phyloP scores from a whole-genome alignment of 2,888 invertebrate species.

The Brachynemurus nebulosus region DNA sequence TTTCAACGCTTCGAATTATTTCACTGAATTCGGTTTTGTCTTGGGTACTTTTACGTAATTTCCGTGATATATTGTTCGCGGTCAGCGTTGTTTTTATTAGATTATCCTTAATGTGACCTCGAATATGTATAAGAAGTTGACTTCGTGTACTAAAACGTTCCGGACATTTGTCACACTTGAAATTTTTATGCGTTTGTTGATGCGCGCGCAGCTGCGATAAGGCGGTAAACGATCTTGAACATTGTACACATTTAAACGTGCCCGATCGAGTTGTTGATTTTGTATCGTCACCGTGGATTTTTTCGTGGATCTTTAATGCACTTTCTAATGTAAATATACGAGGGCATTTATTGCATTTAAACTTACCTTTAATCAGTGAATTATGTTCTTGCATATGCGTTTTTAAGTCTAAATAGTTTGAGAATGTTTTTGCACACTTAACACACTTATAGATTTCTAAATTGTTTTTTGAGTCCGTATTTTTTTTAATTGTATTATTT shows the following conservation, averaged over 20 bases:
- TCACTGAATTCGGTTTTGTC: slow-evolving; percentile 6
- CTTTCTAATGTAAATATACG: slow-evolving; percentile 23
- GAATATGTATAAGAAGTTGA: neutral
- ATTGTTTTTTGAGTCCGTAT: slow-evolving; percentile 7
- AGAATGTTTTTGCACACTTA: slow-evolving; percentile 28
- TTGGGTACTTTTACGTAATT: slow-evolving; percentile 5
- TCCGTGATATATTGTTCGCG: too few species aligned
- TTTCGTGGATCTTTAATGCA: slow-evolving; percentile 21
- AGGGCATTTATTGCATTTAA: slow-evolving; percentile 25
- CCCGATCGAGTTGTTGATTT: too few species aligned
- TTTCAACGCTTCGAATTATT: slow-evolving; percentile 3
- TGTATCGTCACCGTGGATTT: slow-evolving; percentile 20
- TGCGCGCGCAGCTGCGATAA: neutral
- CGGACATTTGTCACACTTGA: slow-evolving; percentile 6
- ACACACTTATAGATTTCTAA: slow-evolving; percentile 25
- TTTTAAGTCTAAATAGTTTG: slow-evolving; percentile 28
- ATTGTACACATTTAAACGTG: neutral
- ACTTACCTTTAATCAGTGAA: slow-evolving; percentile 12
- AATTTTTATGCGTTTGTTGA: slow-evolving; percentile 23
- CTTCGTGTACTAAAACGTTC: neutral
- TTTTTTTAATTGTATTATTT: neutral
- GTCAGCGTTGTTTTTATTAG: neutral
- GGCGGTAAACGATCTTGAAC: neutral
- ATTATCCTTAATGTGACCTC: neutral
- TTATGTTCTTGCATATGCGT: slow-evolving; percentile 28